phyloP scores from a whole-genome alignment of 2,797 vertebrate genomes.

The Pseudomugil gertrudae region DNA sequence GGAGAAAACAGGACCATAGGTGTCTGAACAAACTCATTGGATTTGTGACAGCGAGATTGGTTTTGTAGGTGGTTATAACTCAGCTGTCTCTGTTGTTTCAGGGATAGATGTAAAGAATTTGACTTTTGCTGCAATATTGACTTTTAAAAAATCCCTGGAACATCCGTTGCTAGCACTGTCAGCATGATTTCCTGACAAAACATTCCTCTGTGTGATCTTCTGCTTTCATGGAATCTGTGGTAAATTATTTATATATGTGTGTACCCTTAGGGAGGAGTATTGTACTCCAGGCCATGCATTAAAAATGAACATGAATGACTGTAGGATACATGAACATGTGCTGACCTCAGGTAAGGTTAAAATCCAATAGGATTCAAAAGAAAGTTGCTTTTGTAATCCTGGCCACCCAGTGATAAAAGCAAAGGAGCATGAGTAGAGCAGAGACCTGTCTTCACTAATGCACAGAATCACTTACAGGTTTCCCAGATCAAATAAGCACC shows the following conservation, averaged over 20 bases:
- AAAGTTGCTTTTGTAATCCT: constrained; percentile 57
- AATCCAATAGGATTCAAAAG: constrained; percentile 60
- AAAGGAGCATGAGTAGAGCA: constrained; percentile 39
- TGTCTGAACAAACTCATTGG: constrained; percentile 13
- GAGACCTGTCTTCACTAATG: constrained; percentile 2
- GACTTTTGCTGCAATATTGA: constrained; percentile 27
- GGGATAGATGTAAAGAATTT: constrained; percentile 18
- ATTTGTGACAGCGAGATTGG: constrained; percentile 31
- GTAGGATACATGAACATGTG: constrained; percentile 48
- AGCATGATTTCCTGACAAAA: constrained; percentile 35
- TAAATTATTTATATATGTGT: constrained; percentile 71
- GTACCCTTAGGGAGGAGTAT: constrained; percentile 49
- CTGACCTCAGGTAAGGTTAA: constrained; percentile 62
- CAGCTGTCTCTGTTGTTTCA: constrained; percentile 7
- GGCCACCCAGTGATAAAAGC: constrained; percentile 32
- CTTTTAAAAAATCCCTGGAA: constrained; percentile 9
- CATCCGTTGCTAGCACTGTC: constrained; percentile 32
- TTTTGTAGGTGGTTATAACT: constrained; percentile 24
- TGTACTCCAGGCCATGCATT: constrained; percentile 60
- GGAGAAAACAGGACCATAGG: constrained; percentile 4
- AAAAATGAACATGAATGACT: constrained; percentile 66
- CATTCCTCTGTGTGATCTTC: constrained; percentile 31
- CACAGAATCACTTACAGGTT: constrained; percentile 13
- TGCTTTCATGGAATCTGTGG: constrained; percentile 45
- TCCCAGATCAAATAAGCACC: constrained; percentile 26